These are phyloP conservation scores for Schizopygopsis pylzovi DNA, from an alignment of 2,797 vertebrate species.

Conservation along the genomic window DNA sequence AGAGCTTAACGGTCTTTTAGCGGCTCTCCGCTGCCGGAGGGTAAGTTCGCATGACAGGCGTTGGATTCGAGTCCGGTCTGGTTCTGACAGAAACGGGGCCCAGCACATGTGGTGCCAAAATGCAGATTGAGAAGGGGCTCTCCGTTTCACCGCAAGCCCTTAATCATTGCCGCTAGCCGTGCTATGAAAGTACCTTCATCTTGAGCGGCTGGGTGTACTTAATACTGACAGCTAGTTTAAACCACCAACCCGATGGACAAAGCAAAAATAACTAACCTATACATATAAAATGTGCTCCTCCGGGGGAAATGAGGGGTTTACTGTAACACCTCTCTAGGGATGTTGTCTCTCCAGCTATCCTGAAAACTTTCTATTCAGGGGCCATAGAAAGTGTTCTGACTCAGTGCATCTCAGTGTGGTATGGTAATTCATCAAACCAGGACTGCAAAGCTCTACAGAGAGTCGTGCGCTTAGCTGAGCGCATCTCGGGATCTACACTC, in stretches of 20 bases:
- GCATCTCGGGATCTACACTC: too few relatives aligned
- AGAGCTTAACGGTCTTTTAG: slow-evolving; percentile 29
- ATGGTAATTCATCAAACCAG: too few relatives aligned
- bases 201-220: slow-evolving; percentile 40
- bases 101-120: slow-evolving; percentile 30
- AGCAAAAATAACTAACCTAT: slow-evolving; percentile 43
- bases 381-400: too few relatives aligned
- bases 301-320: slow-evolving; percentile 40
- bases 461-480: too few relatives aligned
- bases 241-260: slow-evolving; percentile 27
- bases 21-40: slow-evolving; percentile 3
- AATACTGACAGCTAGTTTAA: slow-evolving; percentile 43
- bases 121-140: slow-evolving; percentile 15
- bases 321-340: slow-evolving; percentile 14
- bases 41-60: slow-evolving; percentile 8
- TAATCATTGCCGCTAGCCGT: slow-evolving; percentile 39
- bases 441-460: too few relatives aligned
- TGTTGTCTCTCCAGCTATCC: too few relatives aligned
- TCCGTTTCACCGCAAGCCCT: slow-evolving; percentile 38
- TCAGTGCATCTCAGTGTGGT: too few relatives aligned
- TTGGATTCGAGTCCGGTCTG: slow-evolving; percentile 14
- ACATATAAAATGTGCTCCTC: slow-evolving; percentile 45
- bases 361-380: too few relatives aligned
- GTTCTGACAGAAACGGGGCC: slow-evolving; percentile 35
- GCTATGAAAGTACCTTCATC: slow-evolving; percentile 39